A percentile compares a stretch with the other conserved stretches of the same genome.
These are phyloP conservation scores for Tursiops truncatus DNA, from an alignment of 2,113 vertebrate genomes.

Conservation along the genomic window DNA sequence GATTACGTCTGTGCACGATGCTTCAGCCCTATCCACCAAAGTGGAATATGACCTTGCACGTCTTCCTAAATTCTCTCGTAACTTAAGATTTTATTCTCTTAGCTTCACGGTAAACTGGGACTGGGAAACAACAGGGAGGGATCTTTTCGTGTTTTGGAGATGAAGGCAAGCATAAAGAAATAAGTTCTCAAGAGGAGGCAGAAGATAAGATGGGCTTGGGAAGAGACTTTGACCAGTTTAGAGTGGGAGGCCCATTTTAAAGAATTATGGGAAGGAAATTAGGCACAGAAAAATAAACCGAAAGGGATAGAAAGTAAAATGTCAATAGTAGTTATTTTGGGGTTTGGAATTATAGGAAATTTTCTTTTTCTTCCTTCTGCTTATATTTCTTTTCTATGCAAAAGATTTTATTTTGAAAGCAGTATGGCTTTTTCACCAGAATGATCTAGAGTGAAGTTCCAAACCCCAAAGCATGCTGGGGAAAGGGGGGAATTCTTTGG, in stretches of 20 bases:
- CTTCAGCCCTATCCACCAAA: background rate
- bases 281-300: background rate
- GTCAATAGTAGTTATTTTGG: background rate
- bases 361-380: background rate
- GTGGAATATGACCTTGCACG: background rate
- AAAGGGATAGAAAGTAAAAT: background rate
- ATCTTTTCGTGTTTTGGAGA: background rate
- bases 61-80: background rate
- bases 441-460: background rate
- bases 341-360: background rate
- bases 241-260: background rate
- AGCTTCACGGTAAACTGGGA: background rate
- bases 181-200: background rate
- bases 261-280: background rate
- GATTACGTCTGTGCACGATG: background rate
- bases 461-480: background rate
- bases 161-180: background rate
- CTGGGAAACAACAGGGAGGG: background rate
- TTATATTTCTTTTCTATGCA: background rate
- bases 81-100: background rate
- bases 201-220: background rate
- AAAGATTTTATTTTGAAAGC: slow-evolving; percentile 4
- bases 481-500: background rate
- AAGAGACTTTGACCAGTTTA: background rate
- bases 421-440: background rate